Conservation (phyloP, 2,113 vertebrate species). For the Ptyas mucosa region DNA sequence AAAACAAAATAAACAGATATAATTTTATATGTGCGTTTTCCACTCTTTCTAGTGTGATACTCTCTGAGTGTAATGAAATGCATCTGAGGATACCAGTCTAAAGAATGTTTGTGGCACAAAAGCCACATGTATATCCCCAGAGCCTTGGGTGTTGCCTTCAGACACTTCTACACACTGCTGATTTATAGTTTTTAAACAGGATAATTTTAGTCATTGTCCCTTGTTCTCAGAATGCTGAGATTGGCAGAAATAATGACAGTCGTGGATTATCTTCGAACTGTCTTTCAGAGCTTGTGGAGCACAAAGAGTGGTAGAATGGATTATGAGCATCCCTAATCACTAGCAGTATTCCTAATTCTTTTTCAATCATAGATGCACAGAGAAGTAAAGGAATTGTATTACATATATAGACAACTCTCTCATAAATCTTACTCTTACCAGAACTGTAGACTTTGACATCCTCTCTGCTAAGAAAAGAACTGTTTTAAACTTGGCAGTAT, state of each 20-base stretch:
- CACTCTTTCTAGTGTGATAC: background rate
- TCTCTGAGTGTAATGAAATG: background rate
- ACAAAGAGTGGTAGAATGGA: background rate
- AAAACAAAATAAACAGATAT: background rate
- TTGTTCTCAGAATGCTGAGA: background rate
- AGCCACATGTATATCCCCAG: background rate
- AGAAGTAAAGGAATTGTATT: background rate
- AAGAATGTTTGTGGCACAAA: background rate
- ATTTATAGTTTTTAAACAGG: background rate
- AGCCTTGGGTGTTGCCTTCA: background rate
- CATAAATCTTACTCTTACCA: background rate
- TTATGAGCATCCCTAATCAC: background rate
- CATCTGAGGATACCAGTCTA: background rate
- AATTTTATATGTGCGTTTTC: background rate
- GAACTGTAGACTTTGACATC: background rate
- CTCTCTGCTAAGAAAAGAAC: conserved; percentile 1
- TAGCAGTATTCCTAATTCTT: background rate
- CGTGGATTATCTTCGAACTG: background rate
- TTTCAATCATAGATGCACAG: background rate
- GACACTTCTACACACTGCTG: background rate
- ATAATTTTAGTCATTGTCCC: background rate
- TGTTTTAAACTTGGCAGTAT: background rate
- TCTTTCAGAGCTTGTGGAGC: background rate
- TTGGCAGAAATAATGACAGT: background rate
- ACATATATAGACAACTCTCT: background rate